Percentiles rank a stretch among this genome's conserved stretches.
Conservation (phyloP, 2,797 vertebrate species). For the Hydrolagus colliei region DNA sequence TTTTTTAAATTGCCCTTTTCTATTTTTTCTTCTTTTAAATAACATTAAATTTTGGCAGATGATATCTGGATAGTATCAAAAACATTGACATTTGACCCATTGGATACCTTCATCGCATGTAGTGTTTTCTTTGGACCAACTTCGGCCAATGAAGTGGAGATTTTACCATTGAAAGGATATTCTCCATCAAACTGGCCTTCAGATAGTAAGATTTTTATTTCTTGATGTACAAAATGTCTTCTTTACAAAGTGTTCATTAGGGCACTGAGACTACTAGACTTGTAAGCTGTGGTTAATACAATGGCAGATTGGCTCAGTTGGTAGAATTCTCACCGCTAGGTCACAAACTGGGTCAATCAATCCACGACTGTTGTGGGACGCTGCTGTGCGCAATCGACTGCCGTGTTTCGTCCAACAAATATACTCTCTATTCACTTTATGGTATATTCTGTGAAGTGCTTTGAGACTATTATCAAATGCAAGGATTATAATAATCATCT, state of each 20-base stretch:
- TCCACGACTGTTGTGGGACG: too few relatives aligned
- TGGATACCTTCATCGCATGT: constrained; percentile 60
- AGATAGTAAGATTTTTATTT: constrained; percentile 49
- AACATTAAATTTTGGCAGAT: constrained; percentile 45
- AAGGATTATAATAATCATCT: too few relatives aligned
- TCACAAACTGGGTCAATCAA: too few relatives aligned
- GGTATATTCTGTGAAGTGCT: too few relatives aligned
- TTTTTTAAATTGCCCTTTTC: neutral
- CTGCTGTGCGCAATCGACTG: too few relatives aligned
- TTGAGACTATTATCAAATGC: too few relatives aligned
- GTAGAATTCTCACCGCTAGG: too few relatives aligned
- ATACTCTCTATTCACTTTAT: too few relatives aligned
- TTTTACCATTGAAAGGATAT: constrained; percentile 61
- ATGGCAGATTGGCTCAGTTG: too few relatives aligned
- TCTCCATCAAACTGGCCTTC: constrained; percentile 57
- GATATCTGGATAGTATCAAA: constrained; percentile 69
- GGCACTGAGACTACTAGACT: neutral
- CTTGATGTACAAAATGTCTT: neutral
- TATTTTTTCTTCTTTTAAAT: neutral
- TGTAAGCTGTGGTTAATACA: neutral
- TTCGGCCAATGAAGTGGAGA: constrained; percentile 56
- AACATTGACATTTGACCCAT: constrained; percentile 54
- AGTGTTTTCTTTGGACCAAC: constrained; percentile 66
- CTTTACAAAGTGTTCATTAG: neutral
- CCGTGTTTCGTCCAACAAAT: too few relatives aligned